Conservation (phyloP, 1,140 invertebrate genomes). For the Sycophila sp. region DNA sequence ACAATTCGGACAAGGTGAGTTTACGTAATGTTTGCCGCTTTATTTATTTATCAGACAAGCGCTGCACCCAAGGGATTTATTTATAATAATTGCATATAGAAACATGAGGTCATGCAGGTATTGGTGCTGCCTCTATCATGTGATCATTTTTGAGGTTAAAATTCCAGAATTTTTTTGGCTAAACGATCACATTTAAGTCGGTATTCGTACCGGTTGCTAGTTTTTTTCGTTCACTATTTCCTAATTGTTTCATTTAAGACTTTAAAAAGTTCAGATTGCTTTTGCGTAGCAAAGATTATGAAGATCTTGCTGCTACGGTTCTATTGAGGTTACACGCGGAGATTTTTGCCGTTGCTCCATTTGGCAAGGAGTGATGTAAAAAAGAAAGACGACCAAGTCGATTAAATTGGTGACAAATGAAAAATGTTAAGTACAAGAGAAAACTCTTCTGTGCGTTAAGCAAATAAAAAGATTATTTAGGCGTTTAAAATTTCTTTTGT, state of each 20-base stretch:
- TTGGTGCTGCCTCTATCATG: constrained; percentile 36
- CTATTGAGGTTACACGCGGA: constrained; percentile 10
- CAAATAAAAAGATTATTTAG: too few species aligned
- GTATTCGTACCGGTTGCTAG: neutral
- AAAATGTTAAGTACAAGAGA: neutral
- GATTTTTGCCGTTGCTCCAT: constrained; percentile 2
- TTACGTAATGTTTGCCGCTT: neutral
- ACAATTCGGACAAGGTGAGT: constrained; percentile 29
- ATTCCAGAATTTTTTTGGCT: neutral
- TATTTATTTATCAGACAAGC: too few species aligned
- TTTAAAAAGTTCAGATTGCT: neutral
- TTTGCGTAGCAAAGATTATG: too few species aligned
- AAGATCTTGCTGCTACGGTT: too few species aligned
- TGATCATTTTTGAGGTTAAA: constrained; percentile 35
- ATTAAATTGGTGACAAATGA: neutral
- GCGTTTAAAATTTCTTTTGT: too few species aligned
- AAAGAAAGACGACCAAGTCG: neutral
- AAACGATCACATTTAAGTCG: neutral
- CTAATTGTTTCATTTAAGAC: too few species aligned
- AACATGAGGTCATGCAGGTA: constrained; percentile 2
- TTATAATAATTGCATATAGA: constrained; percentile 7
- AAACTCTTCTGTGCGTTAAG: neutral
- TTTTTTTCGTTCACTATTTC: too few species aligned
- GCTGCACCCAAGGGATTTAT: neutral
- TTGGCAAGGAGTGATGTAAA: constrained; percentile 1